phyloP scores from a whole-genome alignment of 1,140 invertebrate genomes.

The Zophobas atratus region DNA sequence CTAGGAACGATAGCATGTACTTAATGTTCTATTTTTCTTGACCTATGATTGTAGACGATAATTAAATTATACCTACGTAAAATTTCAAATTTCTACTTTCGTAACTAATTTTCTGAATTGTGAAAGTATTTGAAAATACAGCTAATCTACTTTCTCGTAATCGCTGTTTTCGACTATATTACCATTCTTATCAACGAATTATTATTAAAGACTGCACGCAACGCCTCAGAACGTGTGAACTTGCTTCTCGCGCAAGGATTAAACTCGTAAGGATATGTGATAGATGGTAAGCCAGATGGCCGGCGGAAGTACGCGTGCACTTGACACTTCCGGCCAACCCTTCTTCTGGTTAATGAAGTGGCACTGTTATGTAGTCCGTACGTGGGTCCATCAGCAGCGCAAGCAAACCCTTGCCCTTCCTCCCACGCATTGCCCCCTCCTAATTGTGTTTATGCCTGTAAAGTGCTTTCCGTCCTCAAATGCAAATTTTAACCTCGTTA shows the following conservation, averaged over 20 bases:
- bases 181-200: neutral
- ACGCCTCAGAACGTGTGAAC: slow-evolving; percentile 45
- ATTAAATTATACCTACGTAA: no score
- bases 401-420: slow-evolving; percentile 30
- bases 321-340: slow-evolving; percentile 66
- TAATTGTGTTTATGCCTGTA: slow-evolving; percentile 69
- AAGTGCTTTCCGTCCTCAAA: slow-evolving; percentile 71
- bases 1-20: no score
- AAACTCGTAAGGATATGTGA: slow-evolving; percentile 52
- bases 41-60: no score
- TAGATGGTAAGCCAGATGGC: slow-evolving; percentile 59
- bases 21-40: no score
- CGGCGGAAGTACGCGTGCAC: slow-evolving; percentile 63
- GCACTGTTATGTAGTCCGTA: slow-evolving; percentile 40
- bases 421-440: slow-evolving; percentile 57
- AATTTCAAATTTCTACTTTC: no score
- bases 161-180: no score
- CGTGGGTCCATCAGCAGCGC: slow-evolving; percentile 34
- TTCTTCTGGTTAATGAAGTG: slow-evolving; percentile 58
- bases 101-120: no score
- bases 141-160: no score
- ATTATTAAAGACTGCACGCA: slow-evolving; percentile 8
- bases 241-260: slow-evolving; percentile 45
- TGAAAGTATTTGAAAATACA: no score
- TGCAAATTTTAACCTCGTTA: slow-evolving; percentile 70